These are phyloP conservation scores for Perizoma affinitatum DNA, from an alignment of 2,888 invertebrate species.

Conservation along the genomic window DNA sequence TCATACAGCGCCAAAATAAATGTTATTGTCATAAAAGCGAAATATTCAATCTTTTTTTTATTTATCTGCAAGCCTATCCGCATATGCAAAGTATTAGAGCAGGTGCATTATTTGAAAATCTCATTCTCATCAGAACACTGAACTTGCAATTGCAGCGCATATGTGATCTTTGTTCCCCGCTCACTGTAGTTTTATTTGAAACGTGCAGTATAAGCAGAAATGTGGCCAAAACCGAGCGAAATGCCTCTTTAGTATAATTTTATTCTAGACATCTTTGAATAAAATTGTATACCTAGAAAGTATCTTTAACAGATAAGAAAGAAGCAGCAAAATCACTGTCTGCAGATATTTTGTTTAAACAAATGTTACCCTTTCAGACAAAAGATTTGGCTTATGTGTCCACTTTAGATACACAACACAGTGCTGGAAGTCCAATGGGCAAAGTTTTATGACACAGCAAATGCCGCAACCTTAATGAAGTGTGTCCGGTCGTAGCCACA, in stretches of 20 bases:
- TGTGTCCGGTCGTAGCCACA: slow-evolving; percentile 54
- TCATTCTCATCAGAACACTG: slow-evolving; percentile 64
- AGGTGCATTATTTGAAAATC: slow-evolving; percentile 56
- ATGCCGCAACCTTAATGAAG: slow-evolving; percentile 59
- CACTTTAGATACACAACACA: no score
- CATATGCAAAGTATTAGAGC: slow-evolving; percentile 27
- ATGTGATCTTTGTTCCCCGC: slow-evolving; percentile 66
- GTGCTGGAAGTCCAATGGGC: slow-evolving; percentile 31
- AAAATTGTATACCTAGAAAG: neutral
- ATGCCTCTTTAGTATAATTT: neutral
- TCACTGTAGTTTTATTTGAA: slow-evolving; percentile 63
- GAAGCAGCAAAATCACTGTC: neutral
- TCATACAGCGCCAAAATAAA: slow-evolving; percentile 4
- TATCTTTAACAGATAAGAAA: neutral
- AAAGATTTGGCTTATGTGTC: no score
- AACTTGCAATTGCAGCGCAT: slow-evolving; percentile 63
- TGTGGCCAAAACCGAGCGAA: slow-evolving; percentile 40
- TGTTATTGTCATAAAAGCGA: slow-evolving; percentile 11
- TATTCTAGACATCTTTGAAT: neutral
- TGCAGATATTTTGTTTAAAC: no score
- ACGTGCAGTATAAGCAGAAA: slow-evolving; percentile 72
- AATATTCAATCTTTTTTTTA: slow-evolving; percentile 14
- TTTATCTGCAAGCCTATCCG: slow-evolving; percentile 16
- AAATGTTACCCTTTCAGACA: no score
- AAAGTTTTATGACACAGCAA: slow-evolving; percentile 49